Conservation (phyloP, 2,888 invertebrate genomes). For the Caenorhabditis sulstoni region DNA sequence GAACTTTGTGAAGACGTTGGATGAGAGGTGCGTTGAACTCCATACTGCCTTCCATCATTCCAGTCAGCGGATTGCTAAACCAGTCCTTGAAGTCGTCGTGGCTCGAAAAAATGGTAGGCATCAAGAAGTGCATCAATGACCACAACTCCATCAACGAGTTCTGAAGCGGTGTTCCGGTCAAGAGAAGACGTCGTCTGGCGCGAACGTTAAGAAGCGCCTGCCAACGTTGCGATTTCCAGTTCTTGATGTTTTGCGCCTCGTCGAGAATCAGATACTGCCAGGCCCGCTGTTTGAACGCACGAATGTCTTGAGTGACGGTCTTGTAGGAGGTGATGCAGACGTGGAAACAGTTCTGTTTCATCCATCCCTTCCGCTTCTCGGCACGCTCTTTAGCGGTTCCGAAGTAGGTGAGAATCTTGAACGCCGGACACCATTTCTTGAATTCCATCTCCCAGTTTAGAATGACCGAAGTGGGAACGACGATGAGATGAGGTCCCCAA, state of each 20-base stretch:
- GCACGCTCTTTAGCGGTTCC: constrained; percentile 94
- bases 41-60: constrained; percentile 93
- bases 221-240: constrained; percentile 99
- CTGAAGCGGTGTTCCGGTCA: constrained; percentile 94
- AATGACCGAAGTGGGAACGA: constrained; percentile 99
- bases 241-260: constrained; percentile 95
- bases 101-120: constrained; percentile 96
- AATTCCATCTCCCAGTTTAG: constrained; percentile 99
- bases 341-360: constrained; percentile 96
- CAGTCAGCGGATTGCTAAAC: constrained; percentile 95
- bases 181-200: constrained; percentile 90
- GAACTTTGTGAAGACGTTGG: constrained; percentile 89
- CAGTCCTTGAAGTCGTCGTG: constrained; percentile 96
- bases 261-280: constrained; percentile 99
- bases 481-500: constrained; percentile 99
- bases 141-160: constrained; percentile 97
- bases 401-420: constrained; percentile 98
- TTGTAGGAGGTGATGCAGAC: constrained; percentile 84
- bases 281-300: constrained; percentile 92
- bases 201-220: constrained; percentile 95
- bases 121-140: constrained; percentile 98
- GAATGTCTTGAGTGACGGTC: constrained; percentile 97
- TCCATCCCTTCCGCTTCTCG: constrained; percentile 88
- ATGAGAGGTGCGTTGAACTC: constrained; percentile 93
- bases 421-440: constrained; percentile 99